Conservation (phyloP, 2,888 invertebrate genomes). For the Caenorhabditis sulstoni region DNA sequence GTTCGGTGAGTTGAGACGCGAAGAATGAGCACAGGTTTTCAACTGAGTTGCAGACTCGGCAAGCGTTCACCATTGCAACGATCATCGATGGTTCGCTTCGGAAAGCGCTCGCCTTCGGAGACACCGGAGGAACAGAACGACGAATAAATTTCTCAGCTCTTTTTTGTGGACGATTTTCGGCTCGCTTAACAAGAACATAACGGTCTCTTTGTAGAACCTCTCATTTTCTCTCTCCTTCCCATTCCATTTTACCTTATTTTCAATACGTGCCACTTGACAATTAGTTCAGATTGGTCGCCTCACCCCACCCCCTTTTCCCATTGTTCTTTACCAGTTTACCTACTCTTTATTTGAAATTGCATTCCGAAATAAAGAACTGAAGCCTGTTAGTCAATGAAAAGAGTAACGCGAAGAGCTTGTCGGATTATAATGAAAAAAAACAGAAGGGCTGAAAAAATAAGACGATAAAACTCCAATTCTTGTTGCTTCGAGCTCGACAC, state of each 20-base stretch:
- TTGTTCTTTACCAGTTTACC: background rate
- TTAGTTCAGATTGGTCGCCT: conserved; percentile 49
- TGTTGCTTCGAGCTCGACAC: background rate
- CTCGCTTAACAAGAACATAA: conserved; percentile 36
- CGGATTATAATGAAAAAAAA: background rate
- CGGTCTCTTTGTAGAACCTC: conserved; percentile 36
- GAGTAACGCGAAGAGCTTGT: too few relatives aligned
- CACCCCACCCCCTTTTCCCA: background rate
- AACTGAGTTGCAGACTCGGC: conserved; percentile 57
- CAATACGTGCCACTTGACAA: conserved; percentile 50
- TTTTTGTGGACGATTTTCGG: background rate
- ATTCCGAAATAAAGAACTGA: conserved; percentile 40
- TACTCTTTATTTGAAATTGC: conserved; percentile 35
- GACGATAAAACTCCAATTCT: conserved; percentile 31
- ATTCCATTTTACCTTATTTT: conserved; percentile 2
- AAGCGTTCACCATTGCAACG: conserved; percentile 70
- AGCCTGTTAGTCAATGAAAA: conserved; percentile 35
- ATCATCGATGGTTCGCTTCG: conserved; percentile 69
- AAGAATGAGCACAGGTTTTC: background rate
- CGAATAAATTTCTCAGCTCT: conserved; percentile 3
- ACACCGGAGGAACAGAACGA: conserved; percentile 4
- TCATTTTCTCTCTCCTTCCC: conserved; percentile 1
- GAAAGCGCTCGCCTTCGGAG: conserved; percentile 22
- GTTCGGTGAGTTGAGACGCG: conserved; percentile 40
- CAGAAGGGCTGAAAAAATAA: conserved; percentile 25